Evolutionary conservation across 2,888 invertebrate genomes (phyloP), one percentile per base, ranked within the genome.

Genomic region (Parasteatoda lunata): DNA sequence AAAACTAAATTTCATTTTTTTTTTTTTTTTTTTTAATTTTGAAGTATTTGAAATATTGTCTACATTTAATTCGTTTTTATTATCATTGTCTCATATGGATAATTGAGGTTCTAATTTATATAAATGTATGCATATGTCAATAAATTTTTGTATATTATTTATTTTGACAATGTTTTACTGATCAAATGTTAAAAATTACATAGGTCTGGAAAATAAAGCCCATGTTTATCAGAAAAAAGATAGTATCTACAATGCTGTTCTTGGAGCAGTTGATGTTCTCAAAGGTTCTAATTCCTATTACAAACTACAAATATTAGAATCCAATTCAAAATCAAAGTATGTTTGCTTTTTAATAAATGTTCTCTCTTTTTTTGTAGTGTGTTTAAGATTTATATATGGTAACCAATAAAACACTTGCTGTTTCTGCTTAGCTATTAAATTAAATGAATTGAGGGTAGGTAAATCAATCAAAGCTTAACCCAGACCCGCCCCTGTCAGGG

Each of bases 271-370:
- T 0, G 98, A 99, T 91, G 94, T 99, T 52, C 95, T 96, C 89
- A 93, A 93, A 1, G 96, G 96, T 90, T 96, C 95, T 91, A 99
- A 99, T 92, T 97, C 97, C 3, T 99, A 93, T 92, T 99, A 99
- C 93, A 99, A 98, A 91, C 90, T 99, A 77, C 99, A 99, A 92
- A 92, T 98, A 73, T 93, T 99, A 77, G 94, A 97, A 91, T 92
- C 95, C 4, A 97, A 98, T 91, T 92, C 91, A 0, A 92, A 92
- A 45, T 92, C 93, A 11, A 93, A 92, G 93, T 96, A 93, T 72
- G 80, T 51, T 15, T 30, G 2, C 30, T 30, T 30, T 30, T 30
- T 30, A 30, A 1, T 30, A 30, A 30, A 30, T 30, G 2, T 30
- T n/a, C 30, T 15, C 3, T 69, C 8, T 9, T 69, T 11, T 69